Evolutionary conservation across 2,888 invertebrate genomes (phyloP).

Genomic region (Iselma pallidipennis): DNA sequence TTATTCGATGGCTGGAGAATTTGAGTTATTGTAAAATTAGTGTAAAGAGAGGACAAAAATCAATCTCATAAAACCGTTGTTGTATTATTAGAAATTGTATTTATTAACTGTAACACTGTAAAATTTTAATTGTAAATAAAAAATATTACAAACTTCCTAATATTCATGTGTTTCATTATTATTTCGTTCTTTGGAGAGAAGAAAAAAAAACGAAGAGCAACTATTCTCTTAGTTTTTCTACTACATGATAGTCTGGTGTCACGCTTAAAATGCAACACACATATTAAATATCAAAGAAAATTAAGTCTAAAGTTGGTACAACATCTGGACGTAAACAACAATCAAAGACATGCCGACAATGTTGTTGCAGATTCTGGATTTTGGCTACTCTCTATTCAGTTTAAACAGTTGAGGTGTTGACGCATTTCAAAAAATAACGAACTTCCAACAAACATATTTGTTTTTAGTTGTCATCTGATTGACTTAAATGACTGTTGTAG

Average conservation of each 20-base stretch:
- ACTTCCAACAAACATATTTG: background rate
- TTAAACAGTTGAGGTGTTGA: conserved; percentile 31
- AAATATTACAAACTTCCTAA: conserved; percentile 26
- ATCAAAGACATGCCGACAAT: conserved; percentile 14
- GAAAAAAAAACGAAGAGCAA: background rate
- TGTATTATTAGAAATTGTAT: conserved; percentile 31
- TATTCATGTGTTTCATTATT: conserved; percentile 19
- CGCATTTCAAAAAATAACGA: conserved; percentile 15
- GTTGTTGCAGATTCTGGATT: conserved; percentile 17
- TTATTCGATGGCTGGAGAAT: conserved; percentile 1
- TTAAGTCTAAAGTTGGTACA: conserved; percentile 4
- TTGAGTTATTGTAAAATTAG: conserved; percentile 16
- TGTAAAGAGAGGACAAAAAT: conserved; percentile 10
- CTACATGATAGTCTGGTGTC: conserved; percentile 35
- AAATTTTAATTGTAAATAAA: conserved; percentile 42
- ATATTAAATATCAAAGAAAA: conserved; percentile 27
- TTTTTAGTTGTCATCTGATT: background rate
- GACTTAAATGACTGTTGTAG: background rate
- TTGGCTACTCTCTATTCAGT: conserved; percentile 6
- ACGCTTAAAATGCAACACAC: conserved; percentile 30
- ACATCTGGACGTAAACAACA: conserved; percentile 21
- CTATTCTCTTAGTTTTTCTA: conserved; percentile 26
- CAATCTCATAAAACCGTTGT: conserved; percentile 13
- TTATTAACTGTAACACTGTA: conserved; percentile 36
- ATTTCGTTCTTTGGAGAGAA: background rate